Evolutionary conservation across 2,113 vertebrate genomes (phyloP), one percentile per base, ranked within the genome.

Genomic region (Motacilla alba): DNA sequence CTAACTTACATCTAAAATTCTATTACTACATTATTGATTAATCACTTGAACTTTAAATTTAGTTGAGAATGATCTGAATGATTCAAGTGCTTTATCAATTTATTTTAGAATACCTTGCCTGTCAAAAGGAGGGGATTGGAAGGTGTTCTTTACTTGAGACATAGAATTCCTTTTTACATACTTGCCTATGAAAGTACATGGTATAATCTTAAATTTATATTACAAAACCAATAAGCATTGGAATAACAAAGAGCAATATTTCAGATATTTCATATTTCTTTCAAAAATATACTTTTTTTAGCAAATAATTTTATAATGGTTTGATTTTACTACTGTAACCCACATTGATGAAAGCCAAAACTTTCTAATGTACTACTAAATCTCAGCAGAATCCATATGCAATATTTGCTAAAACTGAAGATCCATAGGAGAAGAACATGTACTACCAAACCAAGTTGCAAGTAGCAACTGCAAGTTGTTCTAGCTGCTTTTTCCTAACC

Each of bases 1-100:
- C 82, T 67, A 49, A 30, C 55, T 60, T 77, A 82, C 96, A 95
- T 97, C 63, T 96, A 97, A 98, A 98, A 97, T 97, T 96, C 94
- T 79, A 97, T 97, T 97, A 97, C 82, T 77, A 93, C 80, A 94
- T 97, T 97, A 97, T 97, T 98, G 96, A 98, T 97, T 97, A 97
- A 98, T 97, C 96, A 73, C 87, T 98, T 97, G 64, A 87, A 95
- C 88, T 96, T 98, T 93, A 96, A 94, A 97, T 97, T 96, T 97
- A 91, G 81, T 95, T 86, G 84, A 93, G 84, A 96, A 96, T 81
- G 31, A 91, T 93, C 94, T 95, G 89, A 97, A 87, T 87, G 78
- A 86, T 92, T 85, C 50, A 41, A 93, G 56, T 94, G 95, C 69
- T 95, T 94, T 90, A 87, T 95, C 94, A 93, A 97, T 97, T 97